Conservation (phyloP, 2,113 vertebrate species). For the Anolis sagrei region DNA sequence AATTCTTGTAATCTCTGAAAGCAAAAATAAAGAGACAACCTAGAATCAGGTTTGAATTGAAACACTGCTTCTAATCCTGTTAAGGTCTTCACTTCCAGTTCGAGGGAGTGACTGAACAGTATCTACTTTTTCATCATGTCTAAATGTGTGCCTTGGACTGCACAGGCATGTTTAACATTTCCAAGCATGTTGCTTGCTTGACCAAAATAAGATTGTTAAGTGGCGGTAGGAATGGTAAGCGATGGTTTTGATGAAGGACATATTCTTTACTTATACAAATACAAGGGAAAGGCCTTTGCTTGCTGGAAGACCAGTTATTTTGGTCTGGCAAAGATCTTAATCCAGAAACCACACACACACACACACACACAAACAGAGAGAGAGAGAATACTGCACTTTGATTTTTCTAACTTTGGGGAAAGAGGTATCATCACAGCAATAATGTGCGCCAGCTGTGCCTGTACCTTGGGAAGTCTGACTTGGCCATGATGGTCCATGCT, state of each 20-base stretch:
- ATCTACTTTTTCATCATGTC: neutral
- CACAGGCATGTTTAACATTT: neutral
- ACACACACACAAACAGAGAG: too few relatives aligned
- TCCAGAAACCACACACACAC: too few relatives aligned
- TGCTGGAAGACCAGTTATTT: neutral
- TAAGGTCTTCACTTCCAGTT: neutral
- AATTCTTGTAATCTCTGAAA: neutral
- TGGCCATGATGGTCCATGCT: too few relatives aligned
- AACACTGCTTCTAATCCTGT: neutral
- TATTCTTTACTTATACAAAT: neutral
- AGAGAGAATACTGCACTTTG: too few relatives aligned
- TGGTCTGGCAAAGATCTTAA: neutral
- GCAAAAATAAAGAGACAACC: neutral
- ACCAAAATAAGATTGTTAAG: neutral
- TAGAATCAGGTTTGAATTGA: neutral
- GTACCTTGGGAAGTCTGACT: too few relatives aligned
- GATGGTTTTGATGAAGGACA: neutral
- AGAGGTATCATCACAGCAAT: too few relatives aligned
- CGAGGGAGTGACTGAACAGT: neutral
- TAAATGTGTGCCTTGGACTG: neutral
- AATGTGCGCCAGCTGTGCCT: too few relatives aligned
- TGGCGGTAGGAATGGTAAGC: neutral
- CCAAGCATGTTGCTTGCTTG: neutral
- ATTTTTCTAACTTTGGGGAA: too few relatives aligned
- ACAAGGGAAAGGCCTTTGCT: neutral